Evolutionary conservation across 1,140 invertebrate species (phyloP).

Genomic region (Acromyrmex heyeri): DNA sequence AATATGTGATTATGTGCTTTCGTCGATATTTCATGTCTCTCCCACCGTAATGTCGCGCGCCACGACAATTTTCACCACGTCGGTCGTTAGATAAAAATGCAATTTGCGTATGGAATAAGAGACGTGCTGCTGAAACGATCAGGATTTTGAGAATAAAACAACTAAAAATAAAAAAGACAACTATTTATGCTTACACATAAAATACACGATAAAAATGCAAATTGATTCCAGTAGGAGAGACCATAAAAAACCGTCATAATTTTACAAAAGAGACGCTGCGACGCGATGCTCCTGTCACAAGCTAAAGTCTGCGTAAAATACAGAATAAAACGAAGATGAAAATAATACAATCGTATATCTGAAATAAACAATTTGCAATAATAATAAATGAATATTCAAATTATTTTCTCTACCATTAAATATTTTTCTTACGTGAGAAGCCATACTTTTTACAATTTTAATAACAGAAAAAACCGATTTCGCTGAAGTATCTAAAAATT

Average conservation of each 20-base stretch:
- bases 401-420: background rate
- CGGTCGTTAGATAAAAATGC: constrained; percentile 37
- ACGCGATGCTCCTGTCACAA: background rate
- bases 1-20: constrained; percentile 59
- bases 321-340: background rate
- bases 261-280: background rate
- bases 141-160: constrained; percentile 14
- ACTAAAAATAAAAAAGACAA: background rate
- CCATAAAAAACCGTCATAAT: constrained; percentile 37
- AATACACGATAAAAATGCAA: constrained; percentile 30
- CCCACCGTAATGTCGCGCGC: constrained; percentile 24
- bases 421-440: background rate
- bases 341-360: background rate
- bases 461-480: no score
- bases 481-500: no score
- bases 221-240: background rate
- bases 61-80: constrained; percentile 31
- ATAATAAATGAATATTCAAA: constrained; percentile 11
- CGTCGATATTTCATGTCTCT: constrained; percentile 24
- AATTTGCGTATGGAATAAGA: constrained; percentile 30
- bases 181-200: constrained; percentile 47
- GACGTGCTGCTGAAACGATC: background rate
- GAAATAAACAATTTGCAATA: background rate
- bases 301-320: background rate
- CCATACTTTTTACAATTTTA: background rate